Base-by-base conservation (phyloP, 2,888 invertebrate genomes). In the Melanargia galathea region DNA sequence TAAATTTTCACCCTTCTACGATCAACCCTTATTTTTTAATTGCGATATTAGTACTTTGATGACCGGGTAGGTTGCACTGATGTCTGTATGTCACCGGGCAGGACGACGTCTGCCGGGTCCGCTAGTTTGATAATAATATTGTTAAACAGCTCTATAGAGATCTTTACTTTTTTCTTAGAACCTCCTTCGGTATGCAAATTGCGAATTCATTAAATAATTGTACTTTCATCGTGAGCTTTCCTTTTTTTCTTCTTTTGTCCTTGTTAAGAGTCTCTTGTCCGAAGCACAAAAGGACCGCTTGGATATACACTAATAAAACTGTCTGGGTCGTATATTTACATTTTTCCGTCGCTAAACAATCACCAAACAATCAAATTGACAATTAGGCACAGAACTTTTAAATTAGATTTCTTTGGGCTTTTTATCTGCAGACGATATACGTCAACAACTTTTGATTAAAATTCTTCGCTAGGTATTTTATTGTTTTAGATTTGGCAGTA, bases 141-240 rank as follows among this genome's bases (percentile, higher is more conserved):
- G 11, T 26, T 35, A 13, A 26, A 3, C 76, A 76, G 62, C 80
- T 82, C 81, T 75, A 68, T 71, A 68, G 68, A 73, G 46, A 70
- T 81, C 68, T 70, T 20, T 69, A 72, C 77, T 82, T 83, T 46
- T 80, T 82, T 83, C 75, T 75, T 73, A 74, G 77, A 74, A 71
- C 77, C 79, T 79, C 80, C 81, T 82, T 84, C 82, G 84, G 86
- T 84, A 88, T 87, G 86, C 86, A 87, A 88, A 88, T 87, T 86
- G 83, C 79, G 82, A 88, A 87, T 88, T 88, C 87, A 88, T 87
- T 87, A 86, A 86, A 88, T 85, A 82, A 84, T 88, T 86, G 87
- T 86, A 81, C 84, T 78, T 77, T 75, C 78, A 78, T 78, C 73
- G 74, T 72, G 74, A 82, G 81, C 79, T 82, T 84, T 79, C 73